Conservation (phyloP, 2,888 invertebrate species). For the Patella ulyssiponensis region DNA sequence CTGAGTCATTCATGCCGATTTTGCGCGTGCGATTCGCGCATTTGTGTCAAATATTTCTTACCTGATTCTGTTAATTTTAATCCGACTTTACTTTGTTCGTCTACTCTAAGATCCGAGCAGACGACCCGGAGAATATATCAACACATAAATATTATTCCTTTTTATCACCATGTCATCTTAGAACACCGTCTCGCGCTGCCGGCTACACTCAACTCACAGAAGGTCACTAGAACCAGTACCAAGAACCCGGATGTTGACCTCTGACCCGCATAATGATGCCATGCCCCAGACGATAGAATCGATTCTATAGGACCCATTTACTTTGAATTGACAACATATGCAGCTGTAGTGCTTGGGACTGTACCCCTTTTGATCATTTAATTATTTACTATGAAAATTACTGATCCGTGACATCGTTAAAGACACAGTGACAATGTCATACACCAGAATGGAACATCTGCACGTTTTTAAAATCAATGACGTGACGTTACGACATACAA, state of each 20-base stretch:
- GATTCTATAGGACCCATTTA: background rate
- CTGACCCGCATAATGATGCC: slow-evolving; percentile 7
- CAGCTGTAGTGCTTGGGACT: too few species aligned
- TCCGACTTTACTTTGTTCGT: background rate
- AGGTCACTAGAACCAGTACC: background rate
- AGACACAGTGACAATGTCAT: background rate
- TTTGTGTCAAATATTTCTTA: background rate
- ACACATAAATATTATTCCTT: too few species aligned
- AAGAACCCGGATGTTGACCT: slow-evolving; percentile 5
- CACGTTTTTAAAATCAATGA: background rate
- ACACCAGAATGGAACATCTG: background rate
- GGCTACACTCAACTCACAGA: too few species aligned
- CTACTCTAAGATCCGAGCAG: background rate
- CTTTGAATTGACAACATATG: too few species aligned
- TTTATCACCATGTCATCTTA: too few species aligned
- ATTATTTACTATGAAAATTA: background rate
- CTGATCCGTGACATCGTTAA: background rate
- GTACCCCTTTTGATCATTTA: background rate
- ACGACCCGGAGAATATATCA: background rate
- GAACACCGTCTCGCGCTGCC: too few species aligned
- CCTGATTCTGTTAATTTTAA: background rate
- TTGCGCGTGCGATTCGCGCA: slow-evolving; percentile 1
- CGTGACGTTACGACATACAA: slow-evolving; percentile 3
- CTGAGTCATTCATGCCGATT: slow-evolving; percentile 7
- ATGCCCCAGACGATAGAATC: background rate